Base-by-base conservation (phyloP, 2,888 invertebrate species). In the Troilus luridus region DNA sequence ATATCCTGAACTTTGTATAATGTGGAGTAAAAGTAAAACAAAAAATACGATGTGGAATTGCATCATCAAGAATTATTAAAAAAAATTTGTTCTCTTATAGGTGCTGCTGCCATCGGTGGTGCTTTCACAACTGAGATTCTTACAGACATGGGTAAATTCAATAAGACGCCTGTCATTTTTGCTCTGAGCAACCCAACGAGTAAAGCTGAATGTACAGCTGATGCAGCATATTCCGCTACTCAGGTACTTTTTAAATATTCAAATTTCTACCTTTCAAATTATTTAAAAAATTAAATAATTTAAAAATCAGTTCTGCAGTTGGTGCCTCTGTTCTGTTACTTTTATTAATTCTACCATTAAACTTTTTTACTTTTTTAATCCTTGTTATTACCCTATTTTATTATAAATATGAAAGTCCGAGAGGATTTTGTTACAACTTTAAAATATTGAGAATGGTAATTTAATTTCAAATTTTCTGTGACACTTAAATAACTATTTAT, bases 201-300 rank as follows among this genome's bases (percentile, higher is more conserved):
- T 94, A 99, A 99, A 95, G 98, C 99, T 0, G 99, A 99, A 95
- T 99, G 99, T 94, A 99, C 99, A n/a, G 99, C 99, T n/a, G 98
- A 98, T 94, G 96, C 98, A 93, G 99, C 99, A 8, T 99, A 99
- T 94, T 95, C 94, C 77, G 94, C 97, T 93, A 98, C 99, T 0
- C 96, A 98, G 92, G 98, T 98, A 77, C 27, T 1, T 41, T 41
- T 64, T 64, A 14, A 64, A 12, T 59, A 59, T 59, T 59, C 59
- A 59, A 59, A 12, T 59, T 59, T 59, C 10, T 59, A 41, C 5
- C 41, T 41, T 41, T 41, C 41, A 41, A 41, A 41, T 41, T 41
- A 41, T 41, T 41, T 41, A 41, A 41, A 41, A 41, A 41, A 41
- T 3, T 41, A 41, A 41, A 41, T 41, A 41, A 41, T 41, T 41